Evolutionary conservation across 2,113 vertebrate species (phyloP).

Genomic region (Arizona elegans): DNA sequence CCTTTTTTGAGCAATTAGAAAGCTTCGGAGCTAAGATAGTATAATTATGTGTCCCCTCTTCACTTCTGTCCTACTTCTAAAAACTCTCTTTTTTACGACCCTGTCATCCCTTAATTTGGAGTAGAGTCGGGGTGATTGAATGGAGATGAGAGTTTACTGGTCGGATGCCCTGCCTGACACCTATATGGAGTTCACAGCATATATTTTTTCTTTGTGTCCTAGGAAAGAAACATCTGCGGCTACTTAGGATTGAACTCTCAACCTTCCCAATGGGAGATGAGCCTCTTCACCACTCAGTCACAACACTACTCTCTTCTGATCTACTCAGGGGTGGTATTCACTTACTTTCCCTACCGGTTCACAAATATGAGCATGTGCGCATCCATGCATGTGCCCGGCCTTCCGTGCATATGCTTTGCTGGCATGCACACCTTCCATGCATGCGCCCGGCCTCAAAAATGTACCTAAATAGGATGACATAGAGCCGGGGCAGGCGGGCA

Average conservation of each 20-base stretch:
- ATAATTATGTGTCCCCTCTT: background rate
- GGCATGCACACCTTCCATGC: too few relatives aligned
- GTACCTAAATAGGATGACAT: too few relatives aligned
- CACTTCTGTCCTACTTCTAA: background rate
- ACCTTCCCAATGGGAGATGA: background rate
- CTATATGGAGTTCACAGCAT: background rate
- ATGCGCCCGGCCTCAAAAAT: too few relatives aligned
- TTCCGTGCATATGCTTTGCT: too few relatives aligned
- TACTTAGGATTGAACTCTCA: background rate
- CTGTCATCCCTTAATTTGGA: background rate
- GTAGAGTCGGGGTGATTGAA: background rate
- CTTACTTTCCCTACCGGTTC: too few relatives aligned
- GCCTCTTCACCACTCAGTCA: background rate
- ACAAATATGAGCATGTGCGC: too few relatives aligned
- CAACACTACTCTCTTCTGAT: background rate
- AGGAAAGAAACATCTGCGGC: background rate
- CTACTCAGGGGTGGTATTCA: too few relatives aligned
- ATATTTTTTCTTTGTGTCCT: background rate
- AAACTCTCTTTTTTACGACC: background rate
- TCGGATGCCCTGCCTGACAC: background rate
- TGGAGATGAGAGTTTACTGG: background rate
- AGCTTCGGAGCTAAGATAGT: background rate
- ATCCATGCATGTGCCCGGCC: too few relatives aligned
- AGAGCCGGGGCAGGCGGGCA: too few relatives aligned
- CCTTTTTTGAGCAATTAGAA: background rate